Evolutionary conservation across 1,140 invertebrate genomes (phyloP), one percentile per base, ranked within the genome.

Genomic region (Formica exsecta): DNA sequence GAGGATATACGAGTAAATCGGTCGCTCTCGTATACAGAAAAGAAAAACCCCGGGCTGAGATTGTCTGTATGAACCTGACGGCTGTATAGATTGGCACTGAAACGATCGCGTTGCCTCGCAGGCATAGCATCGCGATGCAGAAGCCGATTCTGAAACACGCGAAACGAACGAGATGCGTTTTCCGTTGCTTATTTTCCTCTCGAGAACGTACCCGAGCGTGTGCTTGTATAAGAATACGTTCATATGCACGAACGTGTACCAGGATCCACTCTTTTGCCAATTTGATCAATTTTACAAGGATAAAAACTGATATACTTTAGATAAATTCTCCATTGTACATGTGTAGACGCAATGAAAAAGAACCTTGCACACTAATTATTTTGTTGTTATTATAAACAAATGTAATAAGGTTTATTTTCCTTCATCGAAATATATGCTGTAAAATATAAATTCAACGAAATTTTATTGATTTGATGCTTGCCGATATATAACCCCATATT

Each of bases 1-100:
- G 25, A n/a, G 79, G 54, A 36, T 79, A 81, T 73, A 73, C 61
- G 36, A 29, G 38, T 81, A 81, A 81, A 81, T 81, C 79, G 79
- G 38, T 81, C 79, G 79, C 4, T 51, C 48, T 51, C 66, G 66
- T 32, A 61, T 81, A 32, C 51, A 25, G 79, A 73, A 59, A 73
- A 61, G 51, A 81, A 81, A 81, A 81, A 73, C n/a, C 48, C 1
- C 75, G 29, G 36, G 36, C 25, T 6, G 66, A 73, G 79, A 81
- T 81, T 81, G 79, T 71, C 79, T 59, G 66, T 51, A 51, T 44
- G 51, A 41, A 71, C 48, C 77, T 81, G 77, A 71, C 65, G 64
- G 77, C 36, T 71, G 41, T 81, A 71, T 65, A 36, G 77, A 81
- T 81, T 36, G 66, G 51, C 66, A 59, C 44, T 41, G 77, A 71